These are phyloP conservation scores for Bergia sp. DNA, from an alignment of 92 coral and sea anemone genomes.

Conservation along the genomic window DNA sequence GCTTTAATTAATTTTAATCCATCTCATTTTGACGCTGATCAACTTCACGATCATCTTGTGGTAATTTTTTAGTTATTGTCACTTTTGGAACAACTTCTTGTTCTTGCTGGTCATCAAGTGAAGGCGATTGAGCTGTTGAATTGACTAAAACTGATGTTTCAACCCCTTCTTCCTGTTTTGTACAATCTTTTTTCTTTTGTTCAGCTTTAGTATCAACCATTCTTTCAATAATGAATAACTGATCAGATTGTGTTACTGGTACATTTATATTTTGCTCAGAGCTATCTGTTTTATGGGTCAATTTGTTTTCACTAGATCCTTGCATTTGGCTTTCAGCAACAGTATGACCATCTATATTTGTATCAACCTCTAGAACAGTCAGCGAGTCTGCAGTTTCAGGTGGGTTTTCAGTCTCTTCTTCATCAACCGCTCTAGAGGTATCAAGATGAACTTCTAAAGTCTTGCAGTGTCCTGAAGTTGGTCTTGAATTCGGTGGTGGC, in stretches of 20 bases:
- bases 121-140: not conserved
- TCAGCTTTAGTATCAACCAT: conserved; percentile 42
- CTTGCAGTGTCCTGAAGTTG: conserved; percentile 51
- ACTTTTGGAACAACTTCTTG: conserved; percentile 12
- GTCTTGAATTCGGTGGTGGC: conserved; percentile 89
- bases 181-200: conserved; percentile 41
- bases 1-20: not conserved
- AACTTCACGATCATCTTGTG: not conserved
- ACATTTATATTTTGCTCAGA: not conserved
- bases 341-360: not conserved
- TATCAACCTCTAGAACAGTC: conserved; percentile 1
- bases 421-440: not conserved
- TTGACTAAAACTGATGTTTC: not conserved
- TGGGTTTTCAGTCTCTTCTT: conserved; percentile 24
- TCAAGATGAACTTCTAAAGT: conserved; percentile 34
- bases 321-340: conserved; percentile 13
- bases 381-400: conserved; percentile 22
- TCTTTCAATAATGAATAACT: conserved; percentile 38
- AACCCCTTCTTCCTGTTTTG: conserved; percentile 23
- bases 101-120: conserved; percentile 18
- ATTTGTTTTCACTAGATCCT: not conserved
- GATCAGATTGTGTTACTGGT: conserved; percentile 43
- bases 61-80: conserved; percentile 29
- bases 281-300: not conserved
- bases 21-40: not conserved